Base-by-base conservation (phyloP, 2,113 vertebrate species). In the Orcinus orca region DNA sequence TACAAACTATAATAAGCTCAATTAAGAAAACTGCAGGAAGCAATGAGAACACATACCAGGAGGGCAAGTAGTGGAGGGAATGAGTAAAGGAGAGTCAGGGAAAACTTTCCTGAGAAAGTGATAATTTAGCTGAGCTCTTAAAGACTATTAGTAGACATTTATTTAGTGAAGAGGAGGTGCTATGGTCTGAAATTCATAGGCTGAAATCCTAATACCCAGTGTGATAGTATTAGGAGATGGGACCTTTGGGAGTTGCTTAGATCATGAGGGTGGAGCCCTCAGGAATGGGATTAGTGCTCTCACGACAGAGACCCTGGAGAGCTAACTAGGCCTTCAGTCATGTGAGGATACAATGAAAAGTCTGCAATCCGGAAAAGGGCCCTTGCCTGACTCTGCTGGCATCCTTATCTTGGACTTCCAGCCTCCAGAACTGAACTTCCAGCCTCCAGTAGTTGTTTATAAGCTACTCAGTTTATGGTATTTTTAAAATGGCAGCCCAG, bases 41-140 rank as follows among this genome's bases (percentile, higher is more conserved):
- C 29, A 92, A 95, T 65, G 14, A 88, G 20, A 84, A 94, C 15
- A 93, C 68, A n/a, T 6, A 85, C 29, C 11, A 88, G 73, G 15
- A 85, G 36, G 21, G 58, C 23, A 93, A 68, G 4, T 15, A 88
- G 60, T 31, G 85, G 58, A 96, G 55, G 4, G 23, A n/a, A 33
- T 84, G 15, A 8, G 38, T 92, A 85, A 79, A 67, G 65, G 23
- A 65, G 25, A 74, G 25, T 36, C 21, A 74, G 2, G 70, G 50
- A 94, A 92, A 65, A 85, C 47, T 62, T 80, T 41, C 38, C 38
- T 67, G 63, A 90, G 86, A 93, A 95, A 93, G 68, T 77, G n/a
- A 71, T 67, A 82, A 93, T 1, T 77, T 29, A 90, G 15, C 18
- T 86, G 50, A n/a, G 73, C 20, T 82, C 21, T 38, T 70, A 93